Base-by-base conservation (phyloP, 2,797 vertebrate genomes). In the Momotus momota region DNA sequence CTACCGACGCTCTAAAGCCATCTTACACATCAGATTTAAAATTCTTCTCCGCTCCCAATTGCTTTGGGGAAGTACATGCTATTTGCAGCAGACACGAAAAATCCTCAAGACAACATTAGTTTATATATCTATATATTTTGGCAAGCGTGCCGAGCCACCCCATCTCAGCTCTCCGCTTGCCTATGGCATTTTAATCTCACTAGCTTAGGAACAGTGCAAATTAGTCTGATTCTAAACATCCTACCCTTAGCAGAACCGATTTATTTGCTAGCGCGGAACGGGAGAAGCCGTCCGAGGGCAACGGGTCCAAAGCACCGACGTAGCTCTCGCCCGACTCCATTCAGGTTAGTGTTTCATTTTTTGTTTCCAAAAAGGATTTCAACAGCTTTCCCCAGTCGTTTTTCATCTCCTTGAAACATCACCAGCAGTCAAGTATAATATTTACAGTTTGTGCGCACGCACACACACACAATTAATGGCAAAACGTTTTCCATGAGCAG, bases 131-230 rank as follows among this genome's bases (percentile, higher is more conserved):
- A 94, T 93, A 75, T 54, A 82, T 88, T 69, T 89, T 87, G 88
- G 93, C 92, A 92, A 90, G 86, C 88, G 40, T 35, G 40, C 14
- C 62, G 85, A 88, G 71, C 78, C 72, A 61, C 74, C 72, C 54
- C 55, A 41, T 88, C 94, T 88, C 79, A 49, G 71, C 66, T 86
- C 72, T 80, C 70, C 43, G 87, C 90, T 94, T 96, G 94, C 94
- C 94, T 95, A 95, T 93, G 94, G 94, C 93, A 93, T 96, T 93
- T 93, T 90, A 81, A 84, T 86, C 91, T 93, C 88, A 84, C 72
- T 94, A 94, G 86, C 41, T 96, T 86, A 97, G 86, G 55, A 94
- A 95, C 96, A 96, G 96, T 97, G 94, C 96, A 96, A 96, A 95
- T 95, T 92, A 94, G 95, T 95, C 94, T 22, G 58, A 88, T 64